Base-by-base conservation (phyloP, 2,113 vertebrate species). In the Ia io region DNA sequence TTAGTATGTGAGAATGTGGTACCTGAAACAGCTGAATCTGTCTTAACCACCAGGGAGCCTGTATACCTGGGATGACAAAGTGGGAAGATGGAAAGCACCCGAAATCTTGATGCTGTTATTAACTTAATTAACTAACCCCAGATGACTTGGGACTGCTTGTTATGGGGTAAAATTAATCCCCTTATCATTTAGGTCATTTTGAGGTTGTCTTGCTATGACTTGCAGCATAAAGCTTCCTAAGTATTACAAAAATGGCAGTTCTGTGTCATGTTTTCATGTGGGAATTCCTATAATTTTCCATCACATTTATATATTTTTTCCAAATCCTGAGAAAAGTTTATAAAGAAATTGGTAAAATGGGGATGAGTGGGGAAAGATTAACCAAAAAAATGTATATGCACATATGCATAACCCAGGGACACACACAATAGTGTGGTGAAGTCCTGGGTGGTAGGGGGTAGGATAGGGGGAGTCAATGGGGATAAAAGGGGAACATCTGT, bases 251-350 rank as follows among this genome's bases (percentile, higher is more conserved):
- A 91, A 73, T 69, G 17, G 18, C n/a, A 78, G 74, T 10, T 85
- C 49, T 88, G 12, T 78, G 69, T 83, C 70, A 6, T 51, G 30
- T 74, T 89, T 89, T 42, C 69, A 44, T 22, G 11, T 3, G 47
- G 63, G 70, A 79, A 74, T 86, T 91, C 11, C 23, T 79, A 16
- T 61, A 9, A 74, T 86, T 95, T 51, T 18, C 22, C 32, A 40
- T 93, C 78, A 88, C 84, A 94, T 91, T 61, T 94, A 88, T 32
- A 89, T 84, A 32, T 63, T 83, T 92, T 87, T 71, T 65, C 78
- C 63, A 84, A 67, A 85, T 77, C 42, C 47, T 86, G n/a, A 85
- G 73, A 82, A 78, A 92, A 95, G 37, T 47, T 8, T 90, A 30
- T 92, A 47, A 69, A 78, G 53, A 96, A 89, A 89, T 84, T 53